Evolutionary conservation across 1,140 invertebrate genomes (phyloP), one percentile per base, ranked within the genome.

Genomic region (Atta texana): DNA sequence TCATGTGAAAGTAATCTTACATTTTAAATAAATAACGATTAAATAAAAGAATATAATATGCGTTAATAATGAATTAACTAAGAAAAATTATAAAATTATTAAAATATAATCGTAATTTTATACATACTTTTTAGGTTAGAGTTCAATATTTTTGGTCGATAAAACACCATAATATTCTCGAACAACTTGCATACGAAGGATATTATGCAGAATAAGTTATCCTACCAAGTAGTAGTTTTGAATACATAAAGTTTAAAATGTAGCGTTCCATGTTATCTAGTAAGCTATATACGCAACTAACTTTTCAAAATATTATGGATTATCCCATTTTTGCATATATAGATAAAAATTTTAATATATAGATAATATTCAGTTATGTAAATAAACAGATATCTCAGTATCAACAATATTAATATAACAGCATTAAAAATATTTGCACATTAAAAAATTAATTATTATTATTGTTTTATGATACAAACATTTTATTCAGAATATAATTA

Each of bases 191-290:
- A 69, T 51, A 7, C 12, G 39, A 24, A 69, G 10, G 39, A 69
- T 69, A 69, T 51, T 69, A 69, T 69, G 39, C 66, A 49, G 66
- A 69, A 69, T 69, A 69, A 69, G 66, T 69, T 69, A 69, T 49
- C 39, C 14, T 49, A 69, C 39, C 39, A 51, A 69, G 44, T 69
- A 69, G 39, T 34, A 69, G 66, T 69, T 69, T 69, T 69, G 66
- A 69, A 69, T 69, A 69, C 49, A 69, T 69, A 69, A 69, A 69
- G 21, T 69, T 69, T 51, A 69, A 69, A 49, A 69, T 51, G 21
- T 21, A 69, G 14, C 21, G 39, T 69, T 69, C 12, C 44, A 34
- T 51, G 66, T 69, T 69, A 69, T 69, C 66, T 39, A 69, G 21
- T 24, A 28, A 69, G 66, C 66, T 69, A 16, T 69, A 16, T 49